These are phyloP conservation scores for Anthrax anthrax DNA, from an alignment of 2,888 invertebrate species.

Conservation along the genomic window DNA sequence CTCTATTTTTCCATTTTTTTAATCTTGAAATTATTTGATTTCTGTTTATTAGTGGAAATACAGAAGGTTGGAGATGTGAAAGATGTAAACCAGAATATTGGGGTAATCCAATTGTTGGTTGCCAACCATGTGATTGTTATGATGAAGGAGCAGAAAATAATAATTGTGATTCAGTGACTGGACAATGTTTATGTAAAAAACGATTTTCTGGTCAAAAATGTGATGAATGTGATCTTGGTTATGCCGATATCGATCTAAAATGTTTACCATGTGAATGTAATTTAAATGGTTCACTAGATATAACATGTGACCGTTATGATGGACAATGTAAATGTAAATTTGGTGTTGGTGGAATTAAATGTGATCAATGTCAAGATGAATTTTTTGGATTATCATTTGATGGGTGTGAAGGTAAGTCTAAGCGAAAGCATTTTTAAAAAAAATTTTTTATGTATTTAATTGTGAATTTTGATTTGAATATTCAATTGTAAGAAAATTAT, in stretches of 20 bases:
- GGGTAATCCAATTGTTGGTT: conserved; percentile 48
- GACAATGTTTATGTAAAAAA: conserved; percentile 60
- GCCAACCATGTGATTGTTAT: conserved; percentile 65
- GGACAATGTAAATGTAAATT: conserved; percentile 67
- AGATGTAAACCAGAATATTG: conserved; percentile 50
- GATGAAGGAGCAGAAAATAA: conserved; percentile 53
- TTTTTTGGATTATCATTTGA: conserved; percentile 51
- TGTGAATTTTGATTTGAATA: too few species aligned
- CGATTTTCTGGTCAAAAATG: conserved; percentile 61
- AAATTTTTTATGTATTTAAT: too few species aligned
- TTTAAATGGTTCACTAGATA: conserved; percentile 45
- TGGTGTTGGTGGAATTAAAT: conserved; percentile 65
- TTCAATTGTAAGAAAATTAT: too few species aligned
- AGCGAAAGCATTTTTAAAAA: too few species aligned
- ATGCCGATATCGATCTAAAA: conserved; percentile 59
- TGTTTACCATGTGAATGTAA: conserved; percentile 74
- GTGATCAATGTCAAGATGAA: conserved; percentile 54
- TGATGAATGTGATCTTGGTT: conserved; percentile 48
- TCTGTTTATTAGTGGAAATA: conserved; percentile 33
- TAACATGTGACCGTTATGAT: conserved; percentile 55
- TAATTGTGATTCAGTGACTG: conserved; percentile 55
- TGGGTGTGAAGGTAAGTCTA: conserved; percentile 54
- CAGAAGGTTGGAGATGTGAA: conserved; percentile 54
- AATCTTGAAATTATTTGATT: too few species aligned
- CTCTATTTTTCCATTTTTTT: too few species aligned